phyloP scores from a whole-genome alignment of 2,888 invertebrate genomes.

The Amaurobius ferox region DNA sequence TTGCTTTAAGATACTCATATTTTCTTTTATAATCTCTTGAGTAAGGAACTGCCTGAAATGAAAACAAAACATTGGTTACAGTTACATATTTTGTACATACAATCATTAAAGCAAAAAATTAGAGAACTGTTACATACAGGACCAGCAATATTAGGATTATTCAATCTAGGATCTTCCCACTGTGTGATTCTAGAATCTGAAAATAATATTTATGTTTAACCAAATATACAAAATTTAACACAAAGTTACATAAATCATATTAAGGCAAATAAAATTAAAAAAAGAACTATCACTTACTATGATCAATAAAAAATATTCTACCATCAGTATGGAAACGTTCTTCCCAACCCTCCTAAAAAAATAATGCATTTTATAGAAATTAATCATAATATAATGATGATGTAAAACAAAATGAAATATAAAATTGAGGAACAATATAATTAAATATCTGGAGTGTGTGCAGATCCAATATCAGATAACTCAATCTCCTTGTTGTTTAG shows the following conservation, averaged over 20 bases:
- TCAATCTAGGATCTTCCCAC: slow-evolving; percentile 99
- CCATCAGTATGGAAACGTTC: slow-evolving; percentile 97
- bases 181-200: slow-evolving; percentile 92
- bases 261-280: slow-evolving; percentile 18
- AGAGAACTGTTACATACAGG: slow-evolving; percentile 81
- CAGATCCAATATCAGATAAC: too few species aligned
- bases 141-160: slow-evolving; percentile 96
- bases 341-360: slow-evolving; percentile 92
- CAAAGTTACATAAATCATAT: too few species aligned
- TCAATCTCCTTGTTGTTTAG: too few species aligned
- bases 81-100: background rate
- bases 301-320: slow-evolving; percentile 98
- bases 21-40: slow-evolving; percentile 99
- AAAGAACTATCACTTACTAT: slow-evolving; percentile 91
- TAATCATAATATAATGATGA: background rate
- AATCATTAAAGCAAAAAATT: background rate
- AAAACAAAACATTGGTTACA: slow-evolving; percentile 14
- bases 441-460: too few species aligned
- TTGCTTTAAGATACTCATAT: slow-evolving; percentile 98
- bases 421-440: too few species aligned
- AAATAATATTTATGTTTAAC: background rate
- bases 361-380: background rate
- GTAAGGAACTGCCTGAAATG: slow-evolving; percentile 91
- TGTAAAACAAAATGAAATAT: too few species aligned
- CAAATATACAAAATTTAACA: background rate